Conservation (phyloP, 2,888 invertebrate genomes). For the Ypsolopha sequella region DNA sequence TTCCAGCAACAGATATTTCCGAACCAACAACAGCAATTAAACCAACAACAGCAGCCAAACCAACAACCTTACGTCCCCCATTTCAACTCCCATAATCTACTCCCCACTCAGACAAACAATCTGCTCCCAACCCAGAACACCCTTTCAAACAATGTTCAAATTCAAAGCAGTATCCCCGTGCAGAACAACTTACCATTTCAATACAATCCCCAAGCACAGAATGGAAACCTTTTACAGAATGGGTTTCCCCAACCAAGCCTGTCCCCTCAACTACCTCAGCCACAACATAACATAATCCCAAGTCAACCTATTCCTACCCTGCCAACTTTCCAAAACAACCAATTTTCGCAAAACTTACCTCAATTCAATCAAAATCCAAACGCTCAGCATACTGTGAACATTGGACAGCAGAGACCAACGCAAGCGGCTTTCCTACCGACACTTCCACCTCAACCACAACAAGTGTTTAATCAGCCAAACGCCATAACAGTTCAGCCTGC, state of each 20-base stretch:
- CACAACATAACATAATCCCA: conserved; percentile 24
- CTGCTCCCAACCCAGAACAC: conserved; percentile 28
- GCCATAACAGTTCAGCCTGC: conserved; percentile 60
- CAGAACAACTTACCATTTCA: conserved; percentile 28
- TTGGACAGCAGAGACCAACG: conserved; percentile 50
- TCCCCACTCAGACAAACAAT: conserved; percentile 34
- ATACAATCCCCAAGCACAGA: not conserved
- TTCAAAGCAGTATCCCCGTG: conserved; percentile 7
- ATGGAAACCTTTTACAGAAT: conserved; percentile 16
- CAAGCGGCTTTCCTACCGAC: conserved; percentile 52
- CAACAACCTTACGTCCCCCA: conserved; percentile 50
- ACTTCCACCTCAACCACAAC: conserved; percentile 31
- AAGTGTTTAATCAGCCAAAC: conserved; percentile 40
- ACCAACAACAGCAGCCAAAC: conserved; percentile 33
- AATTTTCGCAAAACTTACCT: conserved; percentile 34
- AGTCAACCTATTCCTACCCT: conserved; percentile 43
- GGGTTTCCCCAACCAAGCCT: conserved; percentile 14
- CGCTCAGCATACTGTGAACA: conserved; percentile 27
- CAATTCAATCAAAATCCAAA: conserved; percentile 38
- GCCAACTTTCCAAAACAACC: conserved; percentile 39
- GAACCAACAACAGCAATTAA: conserved; percentile 33
- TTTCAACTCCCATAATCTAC: conserved; percentile 34
- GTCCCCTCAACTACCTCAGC: conserved; percentile 19
- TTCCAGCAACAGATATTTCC: conserved; percentile 32
- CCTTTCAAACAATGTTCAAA: conserved; percentile 26